A percentile compares a stretch with the other conserved stretches of the same genome.
phyloP scores from a whole-genome alignment of 2,888 invertebrate genomes.

The Aporophyla nigra region DNA sequence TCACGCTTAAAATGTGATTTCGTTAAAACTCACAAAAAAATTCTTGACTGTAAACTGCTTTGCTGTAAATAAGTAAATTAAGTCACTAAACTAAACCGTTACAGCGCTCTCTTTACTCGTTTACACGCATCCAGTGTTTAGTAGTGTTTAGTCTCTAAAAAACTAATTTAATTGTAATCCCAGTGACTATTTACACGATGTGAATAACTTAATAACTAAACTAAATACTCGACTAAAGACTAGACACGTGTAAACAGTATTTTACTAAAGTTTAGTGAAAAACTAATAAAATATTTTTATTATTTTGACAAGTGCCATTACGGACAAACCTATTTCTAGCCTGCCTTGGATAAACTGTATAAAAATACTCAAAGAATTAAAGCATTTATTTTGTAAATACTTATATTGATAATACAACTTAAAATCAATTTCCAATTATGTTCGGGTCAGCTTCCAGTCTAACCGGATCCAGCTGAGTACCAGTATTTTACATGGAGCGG shows the following conservation, averaged over 20 bases:
- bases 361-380: slow-evolving; percentile 17
- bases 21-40: background rate
- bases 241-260: background rate
- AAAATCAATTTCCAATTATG: background rate
- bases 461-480: background rate
- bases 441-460: background rate
- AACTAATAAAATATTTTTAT: background rate
- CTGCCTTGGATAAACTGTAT: background rate
- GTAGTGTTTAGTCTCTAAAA: background rate
- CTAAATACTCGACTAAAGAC: slow-evolving; percentile 8
- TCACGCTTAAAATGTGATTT: background rate
- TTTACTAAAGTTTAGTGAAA: background rate
- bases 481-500: background rate
- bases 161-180: background rate
- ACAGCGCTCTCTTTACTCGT: slow-evolving; percentile 11
- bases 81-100: slow-evolving; percentile 12
- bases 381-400: slow-evolving; percentile 16
- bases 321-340: background rate
- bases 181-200: background rate
- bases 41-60: background rate
- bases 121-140: slow-evolving; percentile 19
- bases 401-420: slow-evolving; percentile 7
- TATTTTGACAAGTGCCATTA: slow-evolving; percentile 27
- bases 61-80: slow-evolving; percentile 32
- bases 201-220: background rate